phyloP scores from a whole-genome alignment of 2,888 invertebrate genomes.

The Drosophila affinis region DNA sequence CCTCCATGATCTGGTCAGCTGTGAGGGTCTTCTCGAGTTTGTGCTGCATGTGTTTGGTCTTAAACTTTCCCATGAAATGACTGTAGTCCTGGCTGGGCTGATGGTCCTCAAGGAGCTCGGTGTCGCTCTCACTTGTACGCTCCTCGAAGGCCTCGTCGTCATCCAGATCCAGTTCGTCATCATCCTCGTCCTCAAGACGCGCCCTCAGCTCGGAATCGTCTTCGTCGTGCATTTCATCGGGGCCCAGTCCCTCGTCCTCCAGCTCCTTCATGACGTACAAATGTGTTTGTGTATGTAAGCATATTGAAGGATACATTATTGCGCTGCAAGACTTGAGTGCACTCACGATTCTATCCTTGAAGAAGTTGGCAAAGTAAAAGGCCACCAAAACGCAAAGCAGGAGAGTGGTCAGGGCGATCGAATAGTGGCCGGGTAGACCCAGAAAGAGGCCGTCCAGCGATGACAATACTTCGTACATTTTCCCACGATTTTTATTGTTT shows the following conservation, averaged over 20 bases:
- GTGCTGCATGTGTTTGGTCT: constrained; percentile 68
- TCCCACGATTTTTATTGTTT: constrained; percentile 17
- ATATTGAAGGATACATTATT: neutral
- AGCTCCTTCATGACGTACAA: constrained; percentile 46
- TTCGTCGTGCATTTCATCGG: constrained; percentile 57
- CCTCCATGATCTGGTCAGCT: constrained; percentile 73
- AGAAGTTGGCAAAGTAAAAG: constrained; percentile 69
- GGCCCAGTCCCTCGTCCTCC: constrained; percentile 69
- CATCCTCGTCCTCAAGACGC: constrained; percentile 24
- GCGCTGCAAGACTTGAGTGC: neutral
- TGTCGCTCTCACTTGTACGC: constrained; percentile 53
- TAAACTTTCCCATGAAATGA: constrained; percentile 68
- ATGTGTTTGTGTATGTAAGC: neutral
- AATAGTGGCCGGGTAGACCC: constrained; percentile 67
- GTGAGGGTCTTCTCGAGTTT: constrained; percentile 69
- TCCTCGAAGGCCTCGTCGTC: constrained; percentile 64
- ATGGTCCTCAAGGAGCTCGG: constrained; percentile 49
- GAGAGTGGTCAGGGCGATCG: constrained; percentile 63
- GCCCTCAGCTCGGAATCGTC: constrained; percentile 40
- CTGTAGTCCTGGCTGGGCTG: constrained; percentile 39
- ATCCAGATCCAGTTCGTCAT: constrained; percentile 28
- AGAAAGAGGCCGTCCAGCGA: constrained; percentile 37
- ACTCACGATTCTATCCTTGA: constrained; percentile 66
- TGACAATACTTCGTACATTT: constrained; percentile 25
- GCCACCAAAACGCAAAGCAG: constrained; percentile 70